These are phyloP conservation scores for Harlomillsia oculata DNA, from an alignment of 1,140 invertebrate genomes.

Conservation along the genomic window DNA sequence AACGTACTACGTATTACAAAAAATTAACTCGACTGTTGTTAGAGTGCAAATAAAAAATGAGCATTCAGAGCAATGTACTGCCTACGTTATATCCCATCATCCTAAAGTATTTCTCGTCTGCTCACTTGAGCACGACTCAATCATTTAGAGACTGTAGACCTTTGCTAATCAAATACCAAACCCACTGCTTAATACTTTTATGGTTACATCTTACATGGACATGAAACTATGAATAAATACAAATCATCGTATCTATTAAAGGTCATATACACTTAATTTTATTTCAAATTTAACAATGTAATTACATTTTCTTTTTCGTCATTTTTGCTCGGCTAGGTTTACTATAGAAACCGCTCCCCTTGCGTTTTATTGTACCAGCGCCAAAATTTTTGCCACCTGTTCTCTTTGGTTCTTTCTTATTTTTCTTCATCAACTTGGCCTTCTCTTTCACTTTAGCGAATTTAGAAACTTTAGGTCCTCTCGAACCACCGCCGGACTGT, in stretches of 20 bases:
- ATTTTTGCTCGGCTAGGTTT: slow-evolving; percentile 10
- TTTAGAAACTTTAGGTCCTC: slow-evolving; percentile 11
- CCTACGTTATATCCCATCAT: not conserved
- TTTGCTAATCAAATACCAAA: not conserved
- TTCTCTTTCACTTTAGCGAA: slow-evolving; percentile 30
- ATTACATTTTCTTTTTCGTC: slow-evolving; percentile 15
- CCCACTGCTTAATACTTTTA: not conserved
- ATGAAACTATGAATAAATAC: too few species aligned
- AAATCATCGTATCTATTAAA: slow-evolving; percentile 7
- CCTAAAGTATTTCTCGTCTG: not conserved
- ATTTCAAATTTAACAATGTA: not conserved
- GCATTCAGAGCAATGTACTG: not conserved
- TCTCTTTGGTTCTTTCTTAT: not conserved
- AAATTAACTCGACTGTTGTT: not conserved
- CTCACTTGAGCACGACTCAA: not conserved
- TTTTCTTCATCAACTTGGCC: slow-evolving; percentile 21
- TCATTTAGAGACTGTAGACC: not conserved
- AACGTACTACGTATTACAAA: not conserved
- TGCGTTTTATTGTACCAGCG: slow-evolving; percentile 1
- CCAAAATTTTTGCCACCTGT: not conserved
- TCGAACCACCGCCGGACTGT: not conserved
- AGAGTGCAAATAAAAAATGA: not conserved
- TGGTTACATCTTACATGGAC: too few species aligned
- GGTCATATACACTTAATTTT: not conserved
- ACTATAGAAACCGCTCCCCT: slow-evolving; percentile 5